phyloP scores from a whole-genome alignment of 2,797 vertebrate species.

The Schizopygopsis malacanthus region DNA sequence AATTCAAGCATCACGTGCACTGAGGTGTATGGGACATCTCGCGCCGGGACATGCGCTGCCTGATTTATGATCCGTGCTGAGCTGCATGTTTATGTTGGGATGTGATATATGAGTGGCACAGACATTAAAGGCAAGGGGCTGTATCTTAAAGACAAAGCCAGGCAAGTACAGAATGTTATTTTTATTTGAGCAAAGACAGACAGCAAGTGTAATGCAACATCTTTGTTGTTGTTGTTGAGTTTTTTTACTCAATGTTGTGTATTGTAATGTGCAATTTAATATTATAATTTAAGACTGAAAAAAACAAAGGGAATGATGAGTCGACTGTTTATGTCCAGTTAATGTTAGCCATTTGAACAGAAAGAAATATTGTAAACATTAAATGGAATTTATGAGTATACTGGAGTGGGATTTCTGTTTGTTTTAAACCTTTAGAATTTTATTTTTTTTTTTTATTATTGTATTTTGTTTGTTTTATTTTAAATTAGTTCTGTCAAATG shows the following conservation, averaged over 20 bases:
- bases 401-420: not conserved
- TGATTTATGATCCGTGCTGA: constrained; percentile 30
- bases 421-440: not conserved
- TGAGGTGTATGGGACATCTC: constrained; percentile 18
- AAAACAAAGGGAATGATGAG: constrained; percentile 25
- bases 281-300: not conserved
- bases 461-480: not conserved
- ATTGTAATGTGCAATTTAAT: not conserved
- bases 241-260: not conserved
- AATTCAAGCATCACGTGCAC: not conserved
- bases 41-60: not conserved
- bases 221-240: too few relatives aligned
- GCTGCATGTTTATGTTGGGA: constrained; percentile 11
- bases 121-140: not conserved
- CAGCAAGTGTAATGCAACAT: not conserved
- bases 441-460: too few relatives aligned
- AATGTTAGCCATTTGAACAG: not conserved
- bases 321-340: constrained; percentile 66
- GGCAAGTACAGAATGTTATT: not conserved
- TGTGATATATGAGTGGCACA: not conserved
- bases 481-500: too few relatives aligned
- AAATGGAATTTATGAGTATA: not conserved
- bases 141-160: not conserved
- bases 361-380: not conserved
- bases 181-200: not conserved